Percentiles rank a stretch among this genome's conserved stretches.
Conservation (phyloP, 1,140 invertebrate species). For the Olivierus martensii region DNA sequence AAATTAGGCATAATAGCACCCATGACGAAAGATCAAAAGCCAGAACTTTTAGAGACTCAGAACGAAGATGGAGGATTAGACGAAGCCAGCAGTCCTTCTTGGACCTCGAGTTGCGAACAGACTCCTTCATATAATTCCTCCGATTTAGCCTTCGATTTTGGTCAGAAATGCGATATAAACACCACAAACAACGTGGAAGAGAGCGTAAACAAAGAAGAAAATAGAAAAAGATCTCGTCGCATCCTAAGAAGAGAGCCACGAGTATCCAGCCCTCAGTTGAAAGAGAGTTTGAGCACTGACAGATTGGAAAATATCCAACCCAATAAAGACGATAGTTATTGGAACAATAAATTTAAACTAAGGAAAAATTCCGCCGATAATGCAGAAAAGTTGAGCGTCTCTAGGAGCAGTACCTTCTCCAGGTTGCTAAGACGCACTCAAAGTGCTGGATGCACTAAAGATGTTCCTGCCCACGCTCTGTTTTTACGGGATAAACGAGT, state of each 20-base stretch:
- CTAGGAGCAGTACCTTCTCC: conserved; percentile 12
- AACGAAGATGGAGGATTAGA: background rate
- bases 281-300: background rate
- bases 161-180: conserved; percentile 17
- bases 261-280: conserved; percentile 2
- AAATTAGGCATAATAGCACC: background rate
- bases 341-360: background rate
- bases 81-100: conserved; percentile 18
- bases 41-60: background rate
- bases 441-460: conserved; percentile 32
- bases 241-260: conserved; percentile 5
- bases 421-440: conserved; percentile 30
- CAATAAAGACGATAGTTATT: background rate
- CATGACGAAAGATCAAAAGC: background rate
- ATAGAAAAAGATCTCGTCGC: background rate
- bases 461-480: conserved; percentile 29
- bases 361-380: background rate
- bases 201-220: background rate
- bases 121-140: conserved; percentile 18
- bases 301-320: background rate
- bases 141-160: conserved; percentile 21
- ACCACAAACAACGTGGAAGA: conserved; percentile 14
- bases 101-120: conserved; percentile 18
- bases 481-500: conserved; percentile 24
- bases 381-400: conserved; percentile 2